Conservation (phyloP, 2,797 vertebrate species). For the Helostoma temminkii region DNA sequence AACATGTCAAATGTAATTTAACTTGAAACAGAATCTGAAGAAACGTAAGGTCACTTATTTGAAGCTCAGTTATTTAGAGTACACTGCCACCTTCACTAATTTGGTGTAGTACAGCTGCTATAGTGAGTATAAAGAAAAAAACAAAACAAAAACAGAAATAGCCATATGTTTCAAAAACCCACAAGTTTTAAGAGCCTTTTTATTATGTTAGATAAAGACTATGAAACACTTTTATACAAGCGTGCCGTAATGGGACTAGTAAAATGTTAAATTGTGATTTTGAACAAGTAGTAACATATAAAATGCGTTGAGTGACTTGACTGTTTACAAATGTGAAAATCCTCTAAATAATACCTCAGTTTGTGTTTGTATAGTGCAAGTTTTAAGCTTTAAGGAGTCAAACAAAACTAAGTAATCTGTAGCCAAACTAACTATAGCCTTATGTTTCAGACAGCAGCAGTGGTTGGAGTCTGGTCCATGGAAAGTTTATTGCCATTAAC, state of each 20-base stretch:
- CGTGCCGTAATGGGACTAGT: no score
- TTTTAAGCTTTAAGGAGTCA: no score
- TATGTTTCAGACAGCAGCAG: slow-evolving; percentile 43
- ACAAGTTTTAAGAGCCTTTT: no score
- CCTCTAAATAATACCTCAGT: no score
- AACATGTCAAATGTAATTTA: background rate
- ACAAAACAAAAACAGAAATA: background rate
- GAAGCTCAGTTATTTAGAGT: slow-evolving; percentile 12
- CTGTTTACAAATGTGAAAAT: no score
- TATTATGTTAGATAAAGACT: no score
- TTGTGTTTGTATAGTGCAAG: no score
- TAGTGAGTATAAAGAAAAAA: background rate
- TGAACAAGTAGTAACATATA: no score
- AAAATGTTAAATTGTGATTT: no score
- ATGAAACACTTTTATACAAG: no score
- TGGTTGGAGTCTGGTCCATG: slow-evolving; percentile 88
- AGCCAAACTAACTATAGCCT: background rate
- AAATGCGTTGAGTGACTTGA: no score
- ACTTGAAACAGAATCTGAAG: slow-evolving; percentile 2
- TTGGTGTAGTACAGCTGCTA: background rate
- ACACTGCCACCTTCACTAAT: background rate
- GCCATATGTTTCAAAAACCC: background rate
- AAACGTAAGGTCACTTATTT: slow-evolving; percentile 1
- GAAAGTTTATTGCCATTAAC: slow-evolving; percentile 95
- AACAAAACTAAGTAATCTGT: background rate